Base-by-base conservation (phyloP, 2,888 invertebrate genomes). In the Synergus umbraculus region DNA sequence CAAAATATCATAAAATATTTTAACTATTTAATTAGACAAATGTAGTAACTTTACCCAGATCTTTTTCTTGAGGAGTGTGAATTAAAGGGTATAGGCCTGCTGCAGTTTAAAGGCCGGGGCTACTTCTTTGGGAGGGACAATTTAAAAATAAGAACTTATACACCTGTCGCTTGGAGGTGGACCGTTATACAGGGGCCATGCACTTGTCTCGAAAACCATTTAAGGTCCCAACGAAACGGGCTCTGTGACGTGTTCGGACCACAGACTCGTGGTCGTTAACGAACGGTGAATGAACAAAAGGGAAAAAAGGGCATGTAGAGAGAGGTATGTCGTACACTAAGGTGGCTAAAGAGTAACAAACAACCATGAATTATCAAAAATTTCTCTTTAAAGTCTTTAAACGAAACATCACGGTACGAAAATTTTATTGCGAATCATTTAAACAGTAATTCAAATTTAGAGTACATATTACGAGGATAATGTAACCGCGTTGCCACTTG, bases 121-220 rank as follows among this genome's bases (percentile, higher is more conserved):
- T 46, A 69, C 29, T 69, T 69, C 10, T 69, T 69, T 46, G 49
- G 69, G 46, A 22, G 37, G n/a, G 67, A 77, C 77, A 79, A 82
- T 76, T 78, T 80, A 80, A 81, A 81, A 78, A 73, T 79, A 81
- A 81, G 78, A 37, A 41, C 60, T 77, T 82, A 79, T 85, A 84
- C 86, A 86, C 85, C 84, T 85, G 85, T 81, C 85, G 79, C 82
- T 82, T 84, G 80, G 73, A 65, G 78, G 80, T 80, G 84, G 83
- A 88, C 87, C 86, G 87, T 88, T 88, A 87, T 83, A 76, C 82
- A 67, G 73, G 66, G 76, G 76, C 78, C 81, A 80, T 76, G 79
- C 78, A 82, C 49, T 77, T 73, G 83, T 79, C 81, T 79, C 80
- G 83, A 86, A 85, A 86, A 82, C 78, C 82, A 85, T 79, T 81